phyloP scores from a whole-genome alignment of 2,113 vertebrate genomes.

The Camelus bactrianus region DNA sequence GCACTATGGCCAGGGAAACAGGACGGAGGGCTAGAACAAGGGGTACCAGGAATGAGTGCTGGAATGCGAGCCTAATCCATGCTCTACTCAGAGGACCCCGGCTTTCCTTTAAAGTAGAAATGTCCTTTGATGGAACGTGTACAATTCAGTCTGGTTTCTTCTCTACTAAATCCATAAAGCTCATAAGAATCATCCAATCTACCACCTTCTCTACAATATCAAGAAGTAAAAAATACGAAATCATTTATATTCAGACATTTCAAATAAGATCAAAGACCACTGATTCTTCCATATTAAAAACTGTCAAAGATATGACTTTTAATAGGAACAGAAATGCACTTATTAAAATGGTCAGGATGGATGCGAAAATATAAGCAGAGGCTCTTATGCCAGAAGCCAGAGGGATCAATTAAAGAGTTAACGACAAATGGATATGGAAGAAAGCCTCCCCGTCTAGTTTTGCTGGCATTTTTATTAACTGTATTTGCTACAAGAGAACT shows the following conservation, averaged over 20 bases:
- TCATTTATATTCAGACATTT: neutral
- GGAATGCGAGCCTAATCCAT: neutral
- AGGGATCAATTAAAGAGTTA: neutral
- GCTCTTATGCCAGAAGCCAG: neutral
- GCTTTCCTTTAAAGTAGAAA: neutral
- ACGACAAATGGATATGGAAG: neutral
- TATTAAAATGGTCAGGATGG: neutral
- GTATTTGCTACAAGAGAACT: neutral
- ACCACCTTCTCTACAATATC: neutral
- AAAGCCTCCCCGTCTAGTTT: neutral
- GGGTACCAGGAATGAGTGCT: rapidly evolving
- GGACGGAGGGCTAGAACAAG: neutral
- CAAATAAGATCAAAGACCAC: neutral
- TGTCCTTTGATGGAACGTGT: neutral
- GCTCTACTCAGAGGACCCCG: neutral
- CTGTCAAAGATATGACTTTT: neutral
- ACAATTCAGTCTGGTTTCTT: neutral
- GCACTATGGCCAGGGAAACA: neutral
- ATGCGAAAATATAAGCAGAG: neutral
- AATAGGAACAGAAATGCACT: neutral
- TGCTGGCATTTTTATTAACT: neutral
- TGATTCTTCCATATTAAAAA: neutral
- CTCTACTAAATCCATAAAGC: neutral
- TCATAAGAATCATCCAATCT: neutral
- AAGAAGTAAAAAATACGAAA: neutral